A percentile compares a stretch with the other conserved stretches of the same genome.
phyloP scores from a whole-genome alignment of 1,140 invertebrate genomes.

The Drosophila bocqueti region DNA sequence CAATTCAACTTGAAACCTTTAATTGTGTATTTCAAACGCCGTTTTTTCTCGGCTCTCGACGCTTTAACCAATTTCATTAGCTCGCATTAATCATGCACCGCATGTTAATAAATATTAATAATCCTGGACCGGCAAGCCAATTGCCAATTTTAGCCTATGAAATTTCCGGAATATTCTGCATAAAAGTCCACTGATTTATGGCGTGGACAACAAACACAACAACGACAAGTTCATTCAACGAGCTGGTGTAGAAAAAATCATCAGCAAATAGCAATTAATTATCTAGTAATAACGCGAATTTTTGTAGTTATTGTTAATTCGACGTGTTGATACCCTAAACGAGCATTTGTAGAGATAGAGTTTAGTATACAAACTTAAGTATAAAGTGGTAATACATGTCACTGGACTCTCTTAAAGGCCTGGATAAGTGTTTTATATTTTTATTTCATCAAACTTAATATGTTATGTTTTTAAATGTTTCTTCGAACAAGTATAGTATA shows the following conservation, averaged over 20 bases:
- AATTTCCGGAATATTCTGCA: conserved; percentile 75
- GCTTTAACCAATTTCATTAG: conserved; percentile 78
- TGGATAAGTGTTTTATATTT: background rate
- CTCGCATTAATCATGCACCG: conserved; percentile 74
- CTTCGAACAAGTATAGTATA: background rate
- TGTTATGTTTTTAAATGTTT: background rate
- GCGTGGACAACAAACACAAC: conserved; percentile 26
- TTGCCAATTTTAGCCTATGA: conserved; percentile 77
- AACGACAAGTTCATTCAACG: conserved; percentile 66
- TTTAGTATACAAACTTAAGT: too few relatives aligned
- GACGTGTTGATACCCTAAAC: conserved; percentile 20
- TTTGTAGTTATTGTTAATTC: background rate
- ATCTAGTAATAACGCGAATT: conserved; percentile 57
- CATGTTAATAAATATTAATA: conserved; percentile 81
- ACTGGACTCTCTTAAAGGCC: background rate
- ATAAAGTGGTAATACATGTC: background rate
- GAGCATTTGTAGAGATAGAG: too few relatives aligned
- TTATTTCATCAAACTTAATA: background rate
- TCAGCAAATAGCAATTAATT: conserved; percentile 72
- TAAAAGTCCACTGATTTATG: conserved; percentile 75
- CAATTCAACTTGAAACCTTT: conserved; percentile 65
- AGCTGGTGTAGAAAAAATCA: conserved; percentile 37
- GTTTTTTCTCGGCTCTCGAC: conserved; percentile 18
- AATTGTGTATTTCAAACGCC: conserved; percentile 40
- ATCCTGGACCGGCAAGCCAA: conserved; percentile 48